A percentile compares a stretch with the other conserved stretches of the same genome.
These are phyloP conservation scores for Chironomus riparius DNA, from an alignment of 2,888 invertebrate species.

Conservation along the genomic window DNA sequence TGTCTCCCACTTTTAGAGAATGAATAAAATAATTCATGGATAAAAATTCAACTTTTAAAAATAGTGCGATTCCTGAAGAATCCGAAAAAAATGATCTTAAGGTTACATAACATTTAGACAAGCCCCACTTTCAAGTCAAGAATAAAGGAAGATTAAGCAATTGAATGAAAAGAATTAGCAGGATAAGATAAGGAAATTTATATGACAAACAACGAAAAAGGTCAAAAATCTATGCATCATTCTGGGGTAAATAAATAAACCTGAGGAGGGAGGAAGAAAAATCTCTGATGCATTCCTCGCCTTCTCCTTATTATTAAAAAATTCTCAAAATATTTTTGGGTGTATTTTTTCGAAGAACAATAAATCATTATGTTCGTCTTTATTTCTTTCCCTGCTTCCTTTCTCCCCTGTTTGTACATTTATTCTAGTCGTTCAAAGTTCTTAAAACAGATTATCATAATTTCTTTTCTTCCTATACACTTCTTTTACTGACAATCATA, in stretches of 20 bases:
- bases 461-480: not conserved
- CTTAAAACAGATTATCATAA: conserved; percentile 18
- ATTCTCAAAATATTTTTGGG: not conserved
- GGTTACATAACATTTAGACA: too few species aligned
- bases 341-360: not conserved
- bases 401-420: not conserved
- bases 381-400: not conserved
- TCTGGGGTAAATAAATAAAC: not conserved
- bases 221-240: not conserved
- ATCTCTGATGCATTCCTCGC: not conserved
- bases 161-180: not conserved
- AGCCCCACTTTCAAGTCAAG: too few species aligned
- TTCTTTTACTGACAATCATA: not conserved
- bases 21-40: too few species aligned
- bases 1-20: too few species aligned
- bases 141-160: not conserved
- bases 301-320: conserved; percentile 16
- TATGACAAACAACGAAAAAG: not conserved
- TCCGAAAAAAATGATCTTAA: too few species aligned
- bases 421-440: not conserved
- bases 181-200: not conserved
- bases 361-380: conserved; percentile 14
- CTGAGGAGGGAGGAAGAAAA: not conserved
- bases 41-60: too few species aligned
- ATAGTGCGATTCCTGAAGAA: too few species aligned